Evolutionary conservation across 2,797 vertebrate species (phyloP).

Genomic region (Luscinia megarhynchos): DNA sequence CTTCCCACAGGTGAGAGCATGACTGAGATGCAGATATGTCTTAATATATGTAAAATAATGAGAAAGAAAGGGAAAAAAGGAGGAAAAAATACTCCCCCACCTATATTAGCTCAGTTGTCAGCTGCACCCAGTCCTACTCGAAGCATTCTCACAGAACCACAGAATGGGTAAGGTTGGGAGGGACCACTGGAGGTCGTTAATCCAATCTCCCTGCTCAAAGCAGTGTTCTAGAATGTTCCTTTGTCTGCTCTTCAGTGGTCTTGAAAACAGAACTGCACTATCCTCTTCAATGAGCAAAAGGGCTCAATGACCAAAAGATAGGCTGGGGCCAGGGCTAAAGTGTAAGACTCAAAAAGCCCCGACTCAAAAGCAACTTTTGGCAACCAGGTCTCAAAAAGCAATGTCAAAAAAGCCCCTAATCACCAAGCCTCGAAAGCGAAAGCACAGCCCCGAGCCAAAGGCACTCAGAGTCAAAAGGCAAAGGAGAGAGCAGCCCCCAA

Average conservation of each 20-base stretch:
- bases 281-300: not conserved
- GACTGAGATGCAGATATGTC: not conserved
- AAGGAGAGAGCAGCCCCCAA: not conserved
- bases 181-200: not conserved
- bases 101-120: not conserved
- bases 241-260: not conserved
- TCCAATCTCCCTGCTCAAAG: not conserved
- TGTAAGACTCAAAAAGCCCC: not conserved
- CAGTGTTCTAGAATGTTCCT: not conserved
- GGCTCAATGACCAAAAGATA: not conserved
- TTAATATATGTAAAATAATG: not conserved
- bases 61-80: not conserved
- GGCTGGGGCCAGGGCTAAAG: not conserved
- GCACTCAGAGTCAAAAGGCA: not conserved
- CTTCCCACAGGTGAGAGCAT: not conserved
- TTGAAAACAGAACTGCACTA: not conserved
- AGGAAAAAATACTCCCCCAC: accelerated
- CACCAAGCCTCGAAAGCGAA: not conserved
- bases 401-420: not conserved
- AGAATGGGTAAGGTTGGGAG: not conserved
- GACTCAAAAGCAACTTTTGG: not conserved
- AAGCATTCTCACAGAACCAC: not conserved
- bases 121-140: not conserved
- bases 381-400: not conserved
- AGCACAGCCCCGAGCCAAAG: not conserved